phyloP scores from a whole-genome alignment of 2,888 invertebrate species.

The Lobophora halterata region DNA sequence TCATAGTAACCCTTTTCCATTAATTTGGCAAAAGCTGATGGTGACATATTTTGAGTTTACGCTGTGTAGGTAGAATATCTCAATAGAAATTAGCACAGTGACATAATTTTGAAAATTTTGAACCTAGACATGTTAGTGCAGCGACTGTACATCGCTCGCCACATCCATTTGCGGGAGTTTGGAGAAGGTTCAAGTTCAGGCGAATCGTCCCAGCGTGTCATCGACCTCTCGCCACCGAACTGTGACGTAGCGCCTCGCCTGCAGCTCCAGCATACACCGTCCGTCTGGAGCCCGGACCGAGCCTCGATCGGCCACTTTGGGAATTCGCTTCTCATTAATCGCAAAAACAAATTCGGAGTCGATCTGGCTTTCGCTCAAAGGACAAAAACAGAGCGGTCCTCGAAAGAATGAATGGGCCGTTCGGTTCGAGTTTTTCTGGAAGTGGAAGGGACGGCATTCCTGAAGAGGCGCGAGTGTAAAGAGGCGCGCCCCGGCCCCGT shows the following conservation, averaged over 20 bases:
- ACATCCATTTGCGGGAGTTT: constrained; percentile 39
- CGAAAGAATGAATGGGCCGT: constrained; percentile 36
- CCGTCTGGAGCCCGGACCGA: not conserved
- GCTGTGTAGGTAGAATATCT: too few relatives aligned
- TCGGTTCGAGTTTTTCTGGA: constrained; percentile 26
- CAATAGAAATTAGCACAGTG: too few relatives aligned
- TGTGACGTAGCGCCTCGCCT: constrained; percentile 34
- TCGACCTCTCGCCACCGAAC: constrained; percentile 40
- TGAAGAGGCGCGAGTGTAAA: constrained; percentile 12
- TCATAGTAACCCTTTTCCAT: too few relatives aligned
- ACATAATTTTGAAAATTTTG: too few relatives aligned
- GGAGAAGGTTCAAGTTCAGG: constrained; percentile 51
- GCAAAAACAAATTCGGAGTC: constrained; percentile 29
- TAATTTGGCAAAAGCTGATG: too few relatives aligned
- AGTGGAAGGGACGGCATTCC: constrained; percentile 18
- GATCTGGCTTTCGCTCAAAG: constrained; percentile 20
- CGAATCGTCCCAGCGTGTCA: constrained; percentile 40
- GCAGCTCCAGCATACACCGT: constrained; percentile 2
- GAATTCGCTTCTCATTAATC: constrained; percentile 28
- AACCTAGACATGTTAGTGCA: too few relatives aligned
- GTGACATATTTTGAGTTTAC: too few relatives aligned
- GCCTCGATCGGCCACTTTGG: not conserved
- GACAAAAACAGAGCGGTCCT: constrained; percentile 34
- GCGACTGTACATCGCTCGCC: constrained; percentile 17
- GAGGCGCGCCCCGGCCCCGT: constrained; percentile 36